Evolutionary conservation across 1,140 invertebrate species (phyloP).

Genomic region (Megalopta genalis): DNA sequence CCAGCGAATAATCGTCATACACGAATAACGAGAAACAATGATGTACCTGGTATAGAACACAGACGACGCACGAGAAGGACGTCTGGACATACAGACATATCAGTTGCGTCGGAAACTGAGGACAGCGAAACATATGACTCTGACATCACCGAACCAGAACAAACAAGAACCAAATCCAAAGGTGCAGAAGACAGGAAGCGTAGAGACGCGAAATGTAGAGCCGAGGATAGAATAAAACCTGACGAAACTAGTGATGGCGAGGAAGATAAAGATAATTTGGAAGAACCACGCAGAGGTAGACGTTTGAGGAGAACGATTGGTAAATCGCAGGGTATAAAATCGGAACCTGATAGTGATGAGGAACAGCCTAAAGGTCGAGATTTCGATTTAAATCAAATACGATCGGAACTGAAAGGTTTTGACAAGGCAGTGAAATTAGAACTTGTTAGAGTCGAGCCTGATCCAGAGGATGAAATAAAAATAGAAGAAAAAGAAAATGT

Average conservation of each 20-base stretch:
- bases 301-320: conserved; percentile 67
- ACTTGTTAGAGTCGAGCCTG: conserved; percentile 67
- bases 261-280: conserved; percentile 72
- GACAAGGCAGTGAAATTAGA: conserved; percentile 82
- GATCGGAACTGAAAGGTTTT: conserved; percentile 90
- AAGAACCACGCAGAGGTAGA: conserved; percentile 74
- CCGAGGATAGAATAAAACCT: conserved; percentile 76
- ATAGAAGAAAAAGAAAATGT: conserved; percentile 65
- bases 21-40: conserved; percentile 68
- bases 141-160: conserved; percentile 71
- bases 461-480: conserved; percentile 66
- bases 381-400: conserved; percentile 91
- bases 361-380: conserved; percentile 84
- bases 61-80: conserved; percentile 76
- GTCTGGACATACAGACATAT: conserved; percentile 77
- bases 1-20: conserved; percentile 75
- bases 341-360: conserved; percentile 75
- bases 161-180: conserved; percentile 68
- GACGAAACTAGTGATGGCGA: conserved; percentile 77
- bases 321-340: conserved; percentile 72
- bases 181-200: conserved; percentile 74
- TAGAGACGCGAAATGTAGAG: conserved; percentile 71
- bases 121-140: conserved; percentile 77
- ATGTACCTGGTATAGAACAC: conserved; percentile 65
- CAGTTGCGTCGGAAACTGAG: conserved; percentile 77